A percentile compares a stretch with the other conserved stretches of the same genome.
Evolutionary conservation across 2,888 invertebrate genomes (phyloP).

Genomic region (Ametastegia equiseti): DNA sequence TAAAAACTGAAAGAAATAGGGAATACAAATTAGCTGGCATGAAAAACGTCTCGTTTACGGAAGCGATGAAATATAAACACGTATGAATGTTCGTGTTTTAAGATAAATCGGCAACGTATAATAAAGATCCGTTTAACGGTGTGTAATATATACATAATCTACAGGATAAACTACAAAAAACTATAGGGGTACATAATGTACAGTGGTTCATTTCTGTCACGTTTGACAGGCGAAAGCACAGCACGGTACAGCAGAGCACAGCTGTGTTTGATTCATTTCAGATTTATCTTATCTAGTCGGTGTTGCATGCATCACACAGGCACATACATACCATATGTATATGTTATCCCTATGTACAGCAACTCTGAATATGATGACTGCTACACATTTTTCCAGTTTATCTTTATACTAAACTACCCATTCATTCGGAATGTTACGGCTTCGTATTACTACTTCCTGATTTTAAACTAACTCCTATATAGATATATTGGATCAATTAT

Average conservation of each 20-base stretch:
- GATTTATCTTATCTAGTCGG: constrained; percentile 12
- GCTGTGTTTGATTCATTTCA: neutral
- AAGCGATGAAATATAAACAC: neutral
- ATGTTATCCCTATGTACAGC: no score
- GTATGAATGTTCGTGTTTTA: neutral
- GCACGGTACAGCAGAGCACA: neutral
- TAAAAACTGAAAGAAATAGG: neutral
- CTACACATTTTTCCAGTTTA: neutral
- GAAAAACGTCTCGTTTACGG: neutral
- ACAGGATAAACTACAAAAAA: neutral
- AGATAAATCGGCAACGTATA: neutral
- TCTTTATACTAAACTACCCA: neutral
- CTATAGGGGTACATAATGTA: neutral
- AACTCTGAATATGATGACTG: neutral
- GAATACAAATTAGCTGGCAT: neutral
- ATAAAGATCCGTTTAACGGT: neutral
- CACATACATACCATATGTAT: neutral
- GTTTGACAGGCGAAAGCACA: constrained; percentile 8
- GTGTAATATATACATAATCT: neutral
- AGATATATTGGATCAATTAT: neutral
- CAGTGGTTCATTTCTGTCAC: neutral
- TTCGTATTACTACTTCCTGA: neutral
- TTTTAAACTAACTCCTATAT: neutral
- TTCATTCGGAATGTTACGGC: neutral
- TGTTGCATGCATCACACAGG: neutral